These are phyloP conservation scores for Sialia sialis DNA, from an alignment of 2,113 vertebrate genomes.

Conservation along the genomic window DNA sequence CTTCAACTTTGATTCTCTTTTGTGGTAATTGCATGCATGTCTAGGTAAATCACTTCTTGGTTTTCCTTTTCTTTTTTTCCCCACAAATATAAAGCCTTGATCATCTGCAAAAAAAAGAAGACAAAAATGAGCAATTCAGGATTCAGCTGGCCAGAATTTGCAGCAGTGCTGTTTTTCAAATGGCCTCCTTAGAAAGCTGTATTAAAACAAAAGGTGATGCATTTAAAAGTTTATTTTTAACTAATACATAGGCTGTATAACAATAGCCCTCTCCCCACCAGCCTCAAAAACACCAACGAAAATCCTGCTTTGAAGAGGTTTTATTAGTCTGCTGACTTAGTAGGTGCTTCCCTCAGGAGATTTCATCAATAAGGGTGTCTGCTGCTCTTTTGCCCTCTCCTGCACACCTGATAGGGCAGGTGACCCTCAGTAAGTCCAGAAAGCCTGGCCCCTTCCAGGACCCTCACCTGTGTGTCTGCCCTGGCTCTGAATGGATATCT, in stretches of 20 bases:
- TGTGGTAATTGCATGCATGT: background rate
- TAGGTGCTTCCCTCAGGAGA: background rate
- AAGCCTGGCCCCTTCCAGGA: background rate
- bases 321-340: background rate
- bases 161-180: background rate
- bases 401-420: background rate
- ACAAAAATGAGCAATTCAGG: background rate
- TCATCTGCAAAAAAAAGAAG: background rate
- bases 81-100: background rate
- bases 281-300: background rate
- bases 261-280: background rate
- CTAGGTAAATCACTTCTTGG: background rate
- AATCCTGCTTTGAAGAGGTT: background rate
- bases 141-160: background rate
- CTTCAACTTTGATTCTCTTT: background rate
- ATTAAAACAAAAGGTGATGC: background rate
- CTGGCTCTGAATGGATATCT: rapidly evolving
- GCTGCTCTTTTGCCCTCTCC: background rate
- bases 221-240: background rate
- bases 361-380: background rate
- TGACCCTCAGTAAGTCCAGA: background rate
- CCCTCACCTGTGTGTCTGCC: background rate
- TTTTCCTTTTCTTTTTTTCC: background rate
- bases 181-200: background rate
- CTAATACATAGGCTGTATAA: background rate